Percentiles rank a stretch among this genome's conserved stretches.
phyloP scores from a whole-genome alignment of 2,888 invertebrate species.

The Drosophila maculinotata region DNA sequence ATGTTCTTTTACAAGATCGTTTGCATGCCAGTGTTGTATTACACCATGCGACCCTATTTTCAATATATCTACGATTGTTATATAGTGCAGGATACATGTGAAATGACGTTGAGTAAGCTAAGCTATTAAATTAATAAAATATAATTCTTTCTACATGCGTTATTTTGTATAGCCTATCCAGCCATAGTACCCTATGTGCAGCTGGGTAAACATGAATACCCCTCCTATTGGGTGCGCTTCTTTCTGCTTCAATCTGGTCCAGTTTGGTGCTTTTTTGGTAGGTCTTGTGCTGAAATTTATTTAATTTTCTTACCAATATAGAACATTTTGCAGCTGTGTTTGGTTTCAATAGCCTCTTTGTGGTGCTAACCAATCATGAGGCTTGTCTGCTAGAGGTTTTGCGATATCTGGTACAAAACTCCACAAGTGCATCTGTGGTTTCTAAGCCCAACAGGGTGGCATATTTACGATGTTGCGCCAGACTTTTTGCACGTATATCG shows the following conservation, averaged over 20 bases:
- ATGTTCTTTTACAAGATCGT: constrained; percentile 71
- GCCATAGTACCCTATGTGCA: constrained; percentile 54
- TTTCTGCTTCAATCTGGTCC: constrained; percentile 63
- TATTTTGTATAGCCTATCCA: constrained; percentile 56
- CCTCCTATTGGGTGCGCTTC: constrained; percentile 63
- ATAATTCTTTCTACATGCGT: background rate
- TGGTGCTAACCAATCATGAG: constrained; percentile 68
- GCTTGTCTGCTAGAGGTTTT: constrained; percentile 70
- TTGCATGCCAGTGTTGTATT: constrained; percentile 64
- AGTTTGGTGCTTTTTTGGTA: constrained; percentile 66
- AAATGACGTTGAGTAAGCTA: constrained; percentile 63
- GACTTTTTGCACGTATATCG: constrained; percentile 64
- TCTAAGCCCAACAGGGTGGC: constrained; percentile 49
- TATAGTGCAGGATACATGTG: constrained; percentile 49
- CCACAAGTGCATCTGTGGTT: constrained; percentile 63
- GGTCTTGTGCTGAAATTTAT: background rate
- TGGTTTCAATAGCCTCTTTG: constrained; percentile 74
- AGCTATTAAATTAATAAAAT: fast-evolving
- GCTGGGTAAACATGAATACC: constrained; percentile 56
- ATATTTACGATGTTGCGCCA: constrained; percentile 69
- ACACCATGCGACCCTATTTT: constrained; percentile 61
- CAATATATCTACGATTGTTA: constrained; percentile 70
- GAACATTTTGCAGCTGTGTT: constrained; percentile 55
- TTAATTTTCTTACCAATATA: background rate
- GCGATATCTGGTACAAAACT: constrained; percentile 62